These are phyloP conservation scores for Allolobophora icterica DNA, from an alignment of 2,888 invertebrate genomes.

Conservation along the genomic window DNA sequence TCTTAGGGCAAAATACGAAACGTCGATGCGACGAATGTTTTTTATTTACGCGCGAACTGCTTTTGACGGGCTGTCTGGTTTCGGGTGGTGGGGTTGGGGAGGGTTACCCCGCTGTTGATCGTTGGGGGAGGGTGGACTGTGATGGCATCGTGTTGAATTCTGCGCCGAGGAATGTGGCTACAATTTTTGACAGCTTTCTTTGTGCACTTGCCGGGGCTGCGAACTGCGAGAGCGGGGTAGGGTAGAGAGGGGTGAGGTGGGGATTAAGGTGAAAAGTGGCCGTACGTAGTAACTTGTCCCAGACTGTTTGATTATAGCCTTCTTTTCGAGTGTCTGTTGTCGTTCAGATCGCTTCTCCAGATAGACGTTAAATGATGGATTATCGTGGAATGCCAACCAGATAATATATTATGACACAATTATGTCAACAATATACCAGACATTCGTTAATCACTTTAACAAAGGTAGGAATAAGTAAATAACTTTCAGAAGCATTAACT, in stretches of 20 bases:
- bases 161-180: not conserved
- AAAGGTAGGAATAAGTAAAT: conserved; percentile 12
- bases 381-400: not conserved
- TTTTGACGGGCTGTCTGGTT: not conserved
- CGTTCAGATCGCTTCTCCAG: not conserved
- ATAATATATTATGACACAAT: not conserved
- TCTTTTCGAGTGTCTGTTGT: not conserved
- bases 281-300: not conserved
- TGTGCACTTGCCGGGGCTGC: not conserved
- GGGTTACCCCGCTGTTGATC: not conserved
- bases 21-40: not conserved
- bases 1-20: not conserved
- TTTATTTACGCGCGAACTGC: not conserved
- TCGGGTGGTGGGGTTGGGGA: not conserved
- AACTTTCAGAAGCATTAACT: too few species aligned
- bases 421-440: not conserved
- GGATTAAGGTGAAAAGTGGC: not conserved
- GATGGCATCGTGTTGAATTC: not conserved
- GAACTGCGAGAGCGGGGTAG: not conserved
- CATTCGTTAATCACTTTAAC: not conserved
- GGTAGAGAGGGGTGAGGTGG: not conserved
- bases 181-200: conserved; percentile 4
- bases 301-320: not conserved
- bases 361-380: not conserved
- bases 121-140: conserved; percentile 14